Conservation (phyloP, 1,140 invertebrate genomes). For the Pristionchus pacificus region DNA sequence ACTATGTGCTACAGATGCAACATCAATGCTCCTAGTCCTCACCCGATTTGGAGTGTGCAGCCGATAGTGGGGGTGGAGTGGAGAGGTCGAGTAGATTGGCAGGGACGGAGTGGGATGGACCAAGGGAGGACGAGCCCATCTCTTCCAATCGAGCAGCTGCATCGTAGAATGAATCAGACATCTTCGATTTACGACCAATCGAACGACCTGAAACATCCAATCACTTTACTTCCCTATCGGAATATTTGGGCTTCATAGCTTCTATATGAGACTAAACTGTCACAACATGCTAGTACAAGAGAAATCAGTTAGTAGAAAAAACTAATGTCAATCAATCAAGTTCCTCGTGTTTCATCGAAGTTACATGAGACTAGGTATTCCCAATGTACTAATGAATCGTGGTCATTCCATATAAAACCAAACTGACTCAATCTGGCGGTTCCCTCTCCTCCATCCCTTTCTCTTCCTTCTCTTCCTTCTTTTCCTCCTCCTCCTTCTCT, state of each 20-base stretch:
- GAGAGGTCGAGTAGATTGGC: neutral
- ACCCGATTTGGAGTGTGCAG: conserved; percentile 10
- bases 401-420: too few species aligned
- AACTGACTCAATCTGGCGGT: conserved; percentile 58
- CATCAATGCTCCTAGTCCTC: conserved; percentile 12
- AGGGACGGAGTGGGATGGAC: too few species aligned
- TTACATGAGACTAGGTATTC: too few species aligned
- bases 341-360: too few species aligned
- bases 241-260: too few species aligned
- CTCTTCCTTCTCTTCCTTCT: conserved; percentile 43
- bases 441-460: conserved; percentile 22
- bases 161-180: conserved; percentile 69
- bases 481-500: neutral
- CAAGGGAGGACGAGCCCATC: conserved; percentile 14
- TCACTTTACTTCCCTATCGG: too few species aligned
- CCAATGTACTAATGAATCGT: too few species aligned
- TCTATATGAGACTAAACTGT: too few species aligned
- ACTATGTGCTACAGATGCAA: too few species aligned
- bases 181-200: conserved; percentile 76
- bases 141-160: conserved; percentile 69
- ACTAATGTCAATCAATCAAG: too few species aligned
- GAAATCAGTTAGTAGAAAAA: too few species aligned
- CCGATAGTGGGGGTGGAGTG: neutral
- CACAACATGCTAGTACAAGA: too few species aligned
- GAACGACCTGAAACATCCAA: conserved; percentile 58